These are phyloP conservation scores for Zygogramma bicolorata DNA, from an alignment of 2,888 invertebrate species.

Conservation along the genomic window DNA sequence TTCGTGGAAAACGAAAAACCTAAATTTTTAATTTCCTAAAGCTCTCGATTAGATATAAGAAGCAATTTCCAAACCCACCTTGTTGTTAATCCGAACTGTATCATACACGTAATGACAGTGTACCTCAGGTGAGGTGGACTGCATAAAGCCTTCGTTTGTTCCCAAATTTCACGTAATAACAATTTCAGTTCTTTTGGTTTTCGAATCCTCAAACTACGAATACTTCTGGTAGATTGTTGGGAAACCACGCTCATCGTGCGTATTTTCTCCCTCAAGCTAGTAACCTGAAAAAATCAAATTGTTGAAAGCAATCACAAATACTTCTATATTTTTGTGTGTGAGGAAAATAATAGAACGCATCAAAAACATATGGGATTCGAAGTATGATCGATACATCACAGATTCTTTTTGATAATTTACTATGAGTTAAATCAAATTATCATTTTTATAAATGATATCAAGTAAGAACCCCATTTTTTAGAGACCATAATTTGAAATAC, in stretches of 20 bases:
- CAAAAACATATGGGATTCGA: no score
- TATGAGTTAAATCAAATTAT: no score
- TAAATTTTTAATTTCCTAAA: not conserved
- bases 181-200: constrained; percentile 80
- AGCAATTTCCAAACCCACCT: no score
- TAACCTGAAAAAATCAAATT: constrained; percentile 50
- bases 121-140: constrained; percentile 81
- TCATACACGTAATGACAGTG: constrained; percentile 81
- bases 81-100: constrained; percentile 86
- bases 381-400: no score
- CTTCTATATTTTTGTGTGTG: no score
- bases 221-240: constrained; percentile 75
- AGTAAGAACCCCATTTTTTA: no score
- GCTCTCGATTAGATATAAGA: no score
- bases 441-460: no score
- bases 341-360: no score
- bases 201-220: constrained; percentile 77
- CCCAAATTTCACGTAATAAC: constrained; percentile 78
- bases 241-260: constrained; percentile 75
- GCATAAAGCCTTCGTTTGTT: constrained; percentile 80
- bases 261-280: constrained; percentile 77
- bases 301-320: not conserved
- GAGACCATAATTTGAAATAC: no score
- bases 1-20: no score
- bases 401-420: no score